phyloP scores from a whole-genome alignment of 2,888 invertebrate genomes.

The Lutraria lutraria region DNA sequence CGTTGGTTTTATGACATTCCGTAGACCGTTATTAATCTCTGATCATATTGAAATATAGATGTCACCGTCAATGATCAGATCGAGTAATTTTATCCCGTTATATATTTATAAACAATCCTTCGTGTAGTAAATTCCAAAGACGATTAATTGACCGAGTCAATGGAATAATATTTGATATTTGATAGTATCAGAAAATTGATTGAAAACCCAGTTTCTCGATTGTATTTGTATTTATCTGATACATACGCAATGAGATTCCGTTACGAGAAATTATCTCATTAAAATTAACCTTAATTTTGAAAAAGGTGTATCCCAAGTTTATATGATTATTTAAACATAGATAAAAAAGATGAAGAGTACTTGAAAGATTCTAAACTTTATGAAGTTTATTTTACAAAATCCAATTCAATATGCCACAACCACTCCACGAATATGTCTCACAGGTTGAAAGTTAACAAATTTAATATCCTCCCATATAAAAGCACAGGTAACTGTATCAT shows the following conservation, averaged over 20 bases:
- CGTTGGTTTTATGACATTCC: constrained; percentile 18
- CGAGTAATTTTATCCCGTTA: not conserved
- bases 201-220: not conserved
- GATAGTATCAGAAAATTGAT: not conserved
- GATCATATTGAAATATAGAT: constrained; percentile 11
- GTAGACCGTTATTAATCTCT: not conserved
- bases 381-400: constrained; percentile 7
- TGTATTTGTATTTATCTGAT: not conserved
- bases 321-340: not conserved
- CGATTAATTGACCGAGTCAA: constrained; percentile 8
- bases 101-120: not conserved
- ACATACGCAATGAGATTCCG: not conserved
- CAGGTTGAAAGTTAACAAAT: not conserved
- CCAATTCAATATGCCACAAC: not conserved
- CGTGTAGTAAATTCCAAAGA: not conserved
- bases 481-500: too few relatives aligned
- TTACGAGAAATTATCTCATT: not conserved
- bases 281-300: constrained; percentile 1
- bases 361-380: constrained; percentile 8
- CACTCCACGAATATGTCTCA: not conserved
- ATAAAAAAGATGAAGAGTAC: not conserved
- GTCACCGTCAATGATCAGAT: not conserved
- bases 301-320: not conserved
- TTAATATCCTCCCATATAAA: not conserved
- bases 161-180: not conserved